phyloP scores from a whole-genome alignment of 2,797 vertebrate species.

The Brachyalestes nurse region DNA sequence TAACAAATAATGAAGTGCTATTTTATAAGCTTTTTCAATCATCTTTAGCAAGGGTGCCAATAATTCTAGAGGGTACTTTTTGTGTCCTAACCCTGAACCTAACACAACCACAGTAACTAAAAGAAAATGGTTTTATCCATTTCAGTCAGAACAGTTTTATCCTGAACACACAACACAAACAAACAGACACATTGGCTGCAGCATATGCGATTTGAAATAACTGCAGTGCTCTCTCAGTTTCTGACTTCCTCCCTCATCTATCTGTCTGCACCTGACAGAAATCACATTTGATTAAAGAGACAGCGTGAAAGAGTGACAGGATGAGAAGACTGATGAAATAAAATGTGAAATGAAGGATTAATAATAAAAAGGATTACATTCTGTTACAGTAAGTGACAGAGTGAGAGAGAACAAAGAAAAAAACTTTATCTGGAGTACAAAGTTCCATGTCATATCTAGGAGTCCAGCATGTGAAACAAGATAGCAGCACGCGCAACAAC shows the following conservation, averaged over 20 bases:
- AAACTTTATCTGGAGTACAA: background rate
- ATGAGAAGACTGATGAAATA: background rate
- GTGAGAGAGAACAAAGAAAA: slow-evolving; percentile 1
- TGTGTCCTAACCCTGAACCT: too few relatives aligned
- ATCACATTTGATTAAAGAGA: slow-evolving; percentile 32
- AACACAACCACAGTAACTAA: too few relatives aligned
- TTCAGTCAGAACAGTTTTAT: too few relatives aligned
- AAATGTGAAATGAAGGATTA: slow-evolving; percentile 4
- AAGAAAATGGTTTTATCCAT: too few relatives aligned
- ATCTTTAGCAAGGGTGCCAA: too few relatives aligned
- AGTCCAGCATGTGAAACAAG: background rate
- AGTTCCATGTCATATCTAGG: background rate
- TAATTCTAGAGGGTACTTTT: too few relatives aligned
- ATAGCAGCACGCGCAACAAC: background rate
- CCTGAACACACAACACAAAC: background rate
- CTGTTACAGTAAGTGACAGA: background rate
- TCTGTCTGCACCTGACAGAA: slow-evolving; percentile 26
- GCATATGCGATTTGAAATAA: slow-evolving; percentile 66
- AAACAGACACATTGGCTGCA: slow-evolving; percentile 40
- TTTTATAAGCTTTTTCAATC: too few relatives aligned
- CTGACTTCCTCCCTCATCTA: slow-evolving; percentile 7
- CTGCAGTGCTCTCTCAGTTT: slow-evolving; percentile 43
- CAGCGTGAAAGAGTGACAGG: background rate
- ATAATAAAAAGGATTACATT: background rate
- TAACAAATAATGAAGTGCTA: too few relatives aligned